Conservation (phyloP, 2,888 invertebrate genomes). For the Alloplasta piceator region DNA sequence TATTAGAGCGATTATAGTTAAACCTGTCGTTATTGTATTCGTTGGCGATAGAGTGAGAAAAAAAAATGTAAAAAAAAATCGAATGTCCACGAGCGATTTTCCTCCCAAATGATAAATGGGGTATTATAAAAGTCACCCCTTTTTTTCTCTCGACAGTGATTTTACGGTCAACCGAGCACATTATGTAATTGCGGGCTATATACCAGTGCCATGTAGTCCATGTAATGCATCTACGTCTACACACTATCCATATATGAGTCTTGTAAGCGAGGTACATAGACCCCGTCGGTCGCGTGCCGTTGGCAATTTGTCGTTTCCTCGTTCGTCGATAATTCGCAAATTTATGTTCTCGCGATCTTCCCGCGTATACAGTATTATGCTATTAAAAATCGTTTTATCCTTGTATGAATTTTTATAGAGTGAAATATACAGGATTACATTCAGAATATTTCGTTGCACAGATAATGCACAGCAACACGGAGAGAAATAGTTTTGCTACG, state of each 20-base stretch:
- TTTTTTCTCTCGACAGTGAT: constrained; percentile 21
- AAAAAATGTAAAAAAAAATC: too few species aligned
- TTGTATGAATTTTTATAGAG: too few species aligned
- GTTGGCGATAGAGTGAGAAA: too few species aligned
- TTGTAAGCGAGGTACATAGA: constrained; percentile 41
- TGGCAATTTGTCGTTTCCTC: constrained; percentile 73
- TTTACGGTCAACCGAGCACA: constrained; percentile 23
- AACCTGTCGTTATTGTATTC: too few species aligned
- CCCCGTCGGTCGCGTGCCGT: constrained; percentile 43
- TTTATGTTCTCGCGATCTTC: constrained; percentile 68
- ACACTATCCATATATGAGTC: not conserved
- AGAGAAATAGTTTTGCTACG: too few species aligned
- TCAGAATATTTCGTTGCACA: too few species aligned
- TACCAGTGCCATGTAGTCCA: constrained; percentile 4
- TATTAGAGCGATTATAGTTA: too few species aligned
- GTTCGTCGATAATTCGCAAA: constrained; percentile 76
- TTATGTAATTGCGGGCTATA: constrained; percentile 33
- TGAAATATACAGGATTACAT: too few species aligned
- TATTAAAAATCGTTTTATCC: constrained; percentile 45
- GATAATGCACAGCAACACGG: too few species aligned
- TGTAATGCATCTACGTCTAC: constrained; percentile 9
- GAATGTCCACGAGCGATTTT: too few species aligned
- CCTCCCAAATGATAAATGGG: not conserved
- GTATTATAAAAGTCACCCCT: constrained; percentile 1
- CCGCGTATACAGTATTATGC: constrained; percentile 1